These are phyloP conservation scores for Bombyx huttoni DNA, from an alignment of 2,888 invertebrate genomes.

Conservation along the genomic window DNA sequence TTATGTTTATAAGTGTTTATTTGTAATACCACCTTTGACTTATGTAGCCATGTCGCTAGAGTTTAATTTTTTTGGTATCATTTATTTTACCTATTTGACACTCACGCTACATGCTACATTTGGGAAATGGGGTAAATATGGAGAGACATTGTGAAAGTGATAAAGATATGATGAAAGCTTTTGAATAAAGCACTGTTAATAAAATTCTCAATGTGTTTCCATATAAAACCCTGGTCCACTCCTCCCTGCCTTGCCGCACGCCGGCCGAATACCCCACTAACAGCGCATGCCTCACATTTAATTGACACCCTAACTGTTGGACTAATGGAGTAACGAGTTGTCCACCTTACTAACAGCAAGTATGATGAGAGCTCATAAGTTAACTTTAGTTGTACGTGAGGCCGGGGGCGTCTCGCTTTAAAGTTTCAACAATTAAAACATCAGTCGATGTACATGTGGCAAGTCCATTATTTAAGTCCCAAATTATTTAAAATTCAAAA, in stretches of 20 bases:
- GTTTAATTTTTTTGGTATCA: constrained; percentile 51
- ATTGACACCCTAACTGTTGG: constrained; percentile 8
- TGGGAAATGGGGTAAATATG: constrained; percentile 79
- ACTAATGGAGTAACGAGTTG: background rate
- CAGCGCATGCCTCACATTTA: constrained; percentile 15
- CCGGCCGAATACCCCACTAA: constrained; percentile 9
- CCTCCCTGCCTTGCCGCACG: constrained; percentile 27
- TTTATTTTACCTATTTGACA: constrained; percentile 48
- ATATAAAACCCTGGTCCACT: constrained; percentile 63
- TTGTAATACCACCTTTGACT: constrained; percentile 75
- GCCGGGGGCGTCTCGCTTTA: constrained; percentile 4
- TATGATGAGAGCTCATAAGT: background rate
- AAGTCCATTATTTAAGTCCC: background rate
- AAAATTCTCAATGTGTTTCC: constrained; percentile 79
- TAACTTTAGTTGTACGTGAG: background rate
- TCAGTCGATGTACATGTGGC: constrained; percentile 2
- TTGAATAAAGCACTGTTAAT: constrained; percentile 79
- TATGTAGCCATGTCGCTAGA: constrained; percentile 71
- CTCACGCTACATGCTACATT: constrained; percentile 71
- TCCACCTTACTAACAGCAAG: background rate
- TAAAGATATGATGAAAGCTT: constrained; percentile 73
- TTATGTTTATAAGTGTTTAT: constrained; percentile 69
- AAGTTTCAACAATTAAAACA: background rate
- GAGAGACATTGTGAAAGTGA: constrained; percentile 78
- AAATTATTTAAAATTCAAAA: background rate